Conservation (phyloP, 2,113 vertebrate genomes). For the Orientallactaga bullata region DNA sequence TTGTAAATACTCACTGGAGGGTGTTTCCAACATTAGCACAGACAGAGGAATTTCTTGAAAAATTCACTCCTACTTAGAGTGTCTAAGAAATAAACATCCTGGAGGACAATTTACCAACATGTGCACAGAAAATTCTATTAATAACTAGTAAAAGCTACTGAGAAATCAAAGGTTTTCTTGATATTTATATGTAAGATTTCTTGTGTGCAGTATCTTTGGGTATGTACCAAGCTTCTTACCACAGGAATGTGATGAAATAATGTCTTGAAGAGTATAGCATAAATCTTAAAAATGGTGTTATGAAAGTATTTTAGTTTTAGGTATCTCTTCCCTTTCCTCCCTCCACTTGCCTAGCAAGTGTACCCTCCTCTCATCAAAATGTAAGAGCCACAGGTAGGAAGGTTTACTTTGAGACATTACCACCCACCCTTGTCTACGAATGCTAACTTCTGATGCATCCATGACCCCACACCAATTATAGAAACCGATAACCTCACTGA, state of each 20-base stretch:
- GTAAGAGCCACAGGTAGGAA: no score
- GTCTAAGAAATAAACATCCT: background rate
- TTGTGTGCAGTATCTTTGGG: background rate
- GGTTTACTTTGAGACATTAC: no score
- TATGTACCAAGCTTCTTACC: conserved; percentile 30
- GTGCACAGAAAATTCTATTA: background rate
- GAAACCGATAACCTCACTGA: no score
- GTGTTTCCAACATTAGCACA: background rate
- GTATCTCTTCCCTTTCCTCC: no score
- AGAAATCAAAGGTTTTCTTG: conserved; percentile 1
- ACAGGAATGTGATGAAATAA: conserved; percentile 49
- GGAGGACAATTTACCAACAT: background rate
- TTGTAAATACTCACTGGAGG: background rate
- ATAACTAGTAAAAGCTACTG: conserved; percentile 28
- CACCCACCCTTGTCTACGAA: no score
- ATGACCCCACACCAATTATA: no score
- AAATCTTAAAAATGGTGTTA: conserved; percentile 57
- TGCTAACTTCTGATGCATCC: no score
- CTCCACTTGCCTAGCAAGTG: no score
- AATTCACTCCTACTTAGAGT: background rate
- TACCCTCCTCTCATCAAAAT: no score
- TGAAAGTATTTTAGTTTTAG: background rate
- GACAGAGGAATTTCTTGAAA: background rate
- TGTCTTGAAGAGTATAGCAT: conserved; percentile 37
- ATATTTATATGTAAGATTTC: background rate